Evolutionary conservation across 2,888 invertebrate species (phyloP).

Genomic region (Selenia dentaria): DNA sequence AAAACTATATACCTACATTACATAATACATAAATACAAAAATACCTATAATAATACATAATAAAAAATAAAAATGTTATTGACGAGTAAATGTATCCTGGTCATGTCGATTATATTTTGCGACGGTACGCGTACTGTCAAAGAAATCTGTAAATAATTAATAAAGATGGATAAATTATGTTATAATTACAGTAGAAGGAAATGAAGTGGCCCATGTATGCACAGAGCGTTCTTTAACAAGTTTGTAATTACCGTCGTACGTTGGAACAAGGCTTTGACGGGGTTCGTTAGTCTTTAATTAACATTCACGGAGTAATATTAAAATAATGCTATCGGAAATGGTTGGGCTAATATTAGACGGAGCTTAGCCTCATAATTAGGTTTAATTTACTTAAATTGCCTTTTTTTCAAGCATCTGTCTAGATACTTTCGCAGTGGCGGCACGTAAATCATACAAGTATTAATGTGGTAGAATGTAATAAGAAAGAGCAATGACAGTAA

Average conservation of each 20-base stretch:
- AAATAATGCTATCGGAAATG: constrained; percentile 1
- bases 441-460: too few relatives aligned
- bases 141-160: constrained; percentile 11
- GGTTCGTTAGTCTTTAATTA: constrained; percentile 31
- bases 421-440: too few relatives aligned
- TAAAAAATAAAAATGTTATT: too few relatives aligned
- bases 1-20: too few relatives aligned
- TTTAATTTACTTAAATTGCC: too few relatives aligned
- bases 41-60: too few relatives aligned
- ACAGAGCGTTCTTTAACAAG: constrained; percentile 17
- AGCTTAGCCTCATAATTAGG: neutral
- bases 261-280: constrained; percentile 25
- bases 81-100: too few relatives aligned
- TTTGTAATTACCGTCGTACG: constrained; percentile 21
- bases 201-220: constrained; percentile 16
- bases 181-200: constrained; percentile 18
- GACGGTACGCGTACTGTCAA: neutral
- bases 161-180: constrained; percentile 12
- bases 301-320: constrained; percentile 16
- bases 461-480: too few relatives aligned
- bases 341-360: neutral
- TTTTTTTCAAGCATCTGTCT: too few relatives aligned
- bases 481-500: too few relatives aligned
- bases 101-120: neutral
- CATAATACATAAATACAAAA: too few relatives aligned